Evolutionary conservation across 2,113 vertebrate genomes (phyloP).

Genomic region (Erpornis zantholeuca): DNA sequence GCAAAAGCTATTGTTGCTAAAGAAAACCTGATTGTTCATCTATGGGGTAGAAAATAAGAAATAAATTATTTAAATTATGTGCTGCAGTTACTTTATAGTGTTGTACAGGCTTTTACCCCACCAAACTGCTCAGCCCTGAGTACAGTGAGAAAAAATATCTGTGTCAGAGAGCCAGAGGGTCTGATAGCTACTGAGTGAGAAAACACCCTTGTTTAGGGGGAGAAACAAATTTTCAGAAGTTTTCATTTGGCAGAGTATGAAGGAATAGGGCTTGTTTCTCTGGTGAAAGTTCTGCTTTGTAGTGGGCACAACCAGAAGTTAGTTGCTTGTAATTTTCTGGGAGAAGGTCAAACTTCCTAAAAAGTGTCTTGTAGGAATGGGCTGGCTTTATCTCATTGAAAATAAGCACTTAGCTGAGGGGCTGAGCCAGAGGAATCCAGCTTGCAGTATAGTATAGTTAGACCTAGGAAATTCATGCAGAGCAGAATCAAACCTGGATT

Average conservation of each 20-base stretch:
- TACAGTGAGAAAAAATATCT: background rate
- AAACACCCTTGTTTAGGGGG: background rate
- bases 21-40: background rate
- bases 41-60: background rate
- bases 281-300: background rate
- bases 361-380: background rate
- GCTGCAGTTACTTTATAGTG: background rate
- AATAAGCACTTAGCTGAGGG: background rate
- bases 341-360: background rate
- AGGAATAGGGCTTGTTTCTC: background rate
- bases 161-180: background rate
- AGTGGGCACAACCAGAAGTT: background rate
- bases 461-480: background rate
- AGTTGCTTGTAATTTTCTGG: background rate
- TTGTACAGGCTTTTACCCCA: background rate
- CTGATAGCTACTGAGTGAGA: background rate
- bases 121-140: background rate
- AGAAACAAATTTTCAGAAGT: background rate
- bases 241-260: background rate
- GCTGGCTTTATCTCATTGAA: background rate
- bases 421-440: background rate
- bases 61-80: background rate
- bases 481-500: background rate
- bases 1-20: constrained; percentile 13
- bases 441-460: background rate